Conservation (phyloP, 2,113 vertebrate species). For the Amphilophus citrinellus region DNA sequence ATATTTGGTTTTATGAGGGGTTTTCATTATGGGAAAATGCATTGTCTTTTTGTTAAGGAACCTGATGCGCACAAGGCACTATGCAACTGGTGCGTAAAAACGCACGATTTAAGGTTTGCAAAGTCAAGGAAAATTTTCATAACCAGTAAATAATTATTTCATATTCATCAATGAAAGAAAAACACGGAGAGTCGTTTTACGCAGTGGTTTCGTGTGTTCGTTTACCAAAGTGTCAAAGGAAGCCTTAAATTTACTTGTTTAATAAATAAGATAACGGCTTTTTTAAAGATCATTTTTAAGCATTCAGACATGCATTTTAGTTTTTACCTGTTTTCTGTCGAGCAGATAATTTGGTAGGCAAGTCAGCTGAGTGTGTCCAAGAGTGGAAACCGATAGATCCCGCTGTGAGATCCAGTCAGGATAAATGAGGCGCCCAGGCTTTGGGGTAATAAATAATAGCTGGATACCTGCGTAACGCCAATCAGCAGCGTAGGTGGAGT, state of each 20-base stretch:
- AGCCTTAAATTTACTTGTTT: background rate
- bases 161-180: background rate
- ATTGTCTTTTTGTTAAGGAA: background rate
- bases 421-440: slow-evolving; percentile 57
- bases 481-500: slow-evolving; percentile 82
- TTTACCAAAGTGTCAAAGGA: background rate
- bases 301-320: background rate
- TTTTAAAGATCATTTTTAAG: background rate
- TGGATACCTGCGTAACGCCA: slow-evolving; percentile 78
- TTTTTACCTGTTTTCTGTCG: slow-evolving; percentile 60
- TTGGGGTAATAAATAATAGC: slow-evolving; percentile 74
- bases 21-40: background rate
- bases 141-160: background rate
- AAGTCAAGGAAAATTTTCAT: background rate
- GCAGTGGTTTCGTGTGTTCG: background rate
- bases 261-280: background rate
- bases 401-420: slow-evolving; percentile 49
- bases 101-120: background rate
- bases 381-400: slow-evolving; percentile 35
- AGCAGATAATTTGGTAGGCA: slow-evolving; percentile 14
- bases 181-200: background rate
- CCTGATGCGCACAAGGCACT: background rate
- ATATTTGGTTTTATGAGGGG: background rate
- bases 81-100: slow-evolving; percentile 62
- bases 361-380: slow-evolving; percentile 34